Conservation (phyloP, 2,797 vertebrate species). For the Pangasius sanitwongsei region DNA sequence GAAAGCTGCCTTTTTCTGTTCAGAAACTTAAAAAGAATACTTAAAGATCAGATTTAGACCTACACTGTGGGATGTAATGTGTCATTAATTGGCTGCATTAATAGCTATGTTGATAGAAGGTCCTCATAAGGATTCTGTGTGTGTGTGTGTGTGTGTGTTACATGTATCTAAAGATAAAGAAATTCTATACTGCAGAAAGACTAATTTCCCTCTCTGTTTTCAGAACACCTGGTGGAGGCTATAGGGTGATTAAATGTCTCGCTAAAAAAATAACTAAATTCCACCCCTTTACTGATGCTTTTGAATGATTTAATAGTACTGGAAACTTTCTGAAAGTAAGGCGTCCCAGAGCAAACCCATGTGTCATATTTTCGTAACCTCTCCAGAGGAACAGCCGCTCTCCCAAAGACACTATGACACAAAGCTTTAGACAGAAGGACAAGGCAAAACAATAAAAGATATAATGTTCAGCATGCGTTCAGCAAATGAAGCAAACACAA, state of each 20-base stretch:
- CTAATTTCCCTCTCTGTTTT: background rate
- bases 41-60: background rate
- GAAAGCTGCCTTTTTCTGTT: background rate
- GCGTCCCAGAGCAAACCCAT: conserved; percentile 18
- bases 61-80: background rate
- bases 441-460: conserved; percentile 27
- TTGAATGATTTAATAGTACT: background rate
- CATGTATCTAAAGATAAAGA: too few species aligned
- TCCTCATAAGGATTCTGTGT: background rate
- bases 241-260: background rate
- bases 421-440: conserved; percentile 18
- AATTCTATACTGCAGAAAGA: background rate
- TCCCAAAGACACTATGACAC: conserved; percentile 30
- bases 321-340: conserved; percentile 13
- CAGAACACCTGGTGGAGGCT: background rate
- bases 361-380: conserved; percentile 61
- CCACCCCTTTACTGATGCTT: background rate
- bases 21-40: background rate
- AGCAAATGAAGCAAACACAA: conserved; percentile 37
- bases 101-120: background rate
- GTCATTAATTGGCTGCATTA: background rate
- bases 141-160: background rate
- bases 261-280: background rate
- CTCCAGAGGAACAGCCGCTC: conserved; percentile 41
- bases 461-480: conserved; percentile 42